phyloP scores from a whole-genome alignment of 37 sponge, comb jelly and placozoan genomes.

The Aphrocallistes beatrix region DNA sequence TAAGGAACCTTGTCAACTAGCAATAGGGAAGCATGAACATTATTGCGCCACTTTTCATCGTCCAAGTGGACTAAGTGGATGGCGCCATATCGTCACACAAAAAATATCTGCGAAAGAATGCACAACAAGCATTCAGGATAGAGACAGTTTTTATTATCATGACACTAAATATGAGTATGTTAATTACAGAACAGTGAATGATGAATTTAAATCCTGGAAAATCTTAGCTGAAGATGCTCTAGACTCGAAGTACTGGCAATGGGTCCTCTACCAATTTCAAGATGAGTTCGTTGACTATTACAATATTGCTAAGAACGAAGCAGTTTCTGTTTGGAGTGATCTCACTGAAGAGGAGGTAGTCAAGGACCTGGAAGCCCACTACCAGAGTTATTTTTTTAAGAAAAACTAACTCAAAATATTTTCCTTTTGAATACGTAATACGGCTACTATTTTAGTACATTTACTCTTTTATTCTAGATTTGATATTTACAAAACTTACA shows the following conservation, averaged over 20 bases:
- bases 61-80: not conserved
- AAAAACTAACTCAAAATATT: no score
- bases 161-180: not conserved
- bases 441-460: no score
- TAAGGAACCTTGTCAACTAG: not conserved
- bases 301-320: not conserved
- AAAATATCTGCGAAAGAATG: not conserved
- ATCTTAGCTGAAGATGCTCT: not conserved
- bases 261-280: not conserved
- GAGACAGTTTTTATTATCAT: not conserved
- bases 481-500: no score
- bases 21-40: not conserved
- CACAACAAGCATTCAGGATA: not conserved
- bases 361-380: not conserved
- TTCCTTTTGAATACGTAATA: no score
- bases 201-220: not conserved
- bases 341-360: not conserved
- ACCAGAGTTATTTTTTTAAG: not conserved
- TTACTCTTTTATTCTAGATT: no score
- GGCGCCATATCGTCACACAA: not conserved
- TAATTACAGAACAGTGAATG: not conserved
- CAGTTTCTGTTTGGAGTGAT: not conserved
- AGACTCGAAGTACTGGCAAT: not conserved
- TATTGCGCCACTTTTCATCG: not conserved
- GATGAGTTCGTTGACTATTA: not conserved